Conservation (phyloP, 64 coral and sea anemone species). For the Trachythela sp. region DNA sequence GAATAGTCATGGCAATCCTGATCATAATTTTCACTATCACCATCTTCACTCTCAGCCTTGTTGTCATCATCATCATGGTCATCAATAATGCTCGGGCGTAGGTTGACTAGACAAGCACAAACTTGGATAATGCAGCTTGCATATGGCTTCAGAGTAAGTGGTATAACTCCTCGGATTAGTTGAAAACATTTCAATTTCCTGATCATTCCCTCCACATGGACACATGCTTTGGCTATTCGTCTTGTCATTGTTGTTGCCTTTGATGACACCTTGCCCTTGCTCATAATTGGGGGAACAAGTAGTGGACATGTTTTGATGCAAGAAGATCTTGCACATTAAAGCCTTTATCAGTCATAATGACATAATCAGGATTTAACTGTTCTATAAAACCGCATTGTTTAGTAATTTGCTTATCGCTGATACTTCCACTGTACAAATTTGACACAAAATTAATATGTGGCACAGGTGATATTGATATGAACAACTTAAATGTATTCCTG, state of each 20-base stretch:
- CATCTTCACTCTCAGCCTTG: background rate
- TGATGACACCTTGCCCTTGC: conserved; percentile 13
- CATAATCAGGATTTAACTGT: conserved; percentile 10
- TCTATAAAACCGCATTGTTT: conserved; percentile 9
- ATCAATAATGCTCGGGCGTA: conserved; percentile 6
- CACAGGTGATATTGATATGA: conserved; percentile 13
- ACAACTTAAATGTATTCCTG: conserved; percentile 15
- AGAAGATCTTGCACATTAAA: conserved; percentile 21
- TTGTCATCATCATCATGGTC: background rate
- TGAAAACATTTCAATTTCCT: conserved; percentile 17
- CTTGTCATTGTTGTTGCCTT: conserved; percentile 21
- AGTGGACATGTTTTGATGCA: conserved; percentile 3
- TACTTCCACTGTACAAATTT: conserved; percentile 4
- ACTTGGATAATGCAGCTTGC: background rate
- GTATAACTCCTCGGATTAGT: background rate
- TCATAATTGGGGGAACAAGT: background rate
- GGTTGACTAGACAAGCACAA: conserved; percentile 13
- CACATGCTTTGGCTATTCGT: background rate
- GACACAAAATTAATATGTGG: background rate
- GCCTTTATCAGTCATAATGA: conserved; percentile 24
- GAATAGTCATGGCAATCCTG: background rate
- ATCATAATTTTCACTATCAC: background rate
- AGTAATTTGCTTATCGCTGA: conserved; percentile 16
- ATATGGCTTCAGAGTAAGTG: conserved; percentile 20
- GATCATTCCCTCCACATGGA: conserved; percentile 6